These are phyloP conservation scores for Lutraria rhynchaena DNA, from an alignment of 1,140 invertebrate genomes.

Conservation along the genomic window DNA sequence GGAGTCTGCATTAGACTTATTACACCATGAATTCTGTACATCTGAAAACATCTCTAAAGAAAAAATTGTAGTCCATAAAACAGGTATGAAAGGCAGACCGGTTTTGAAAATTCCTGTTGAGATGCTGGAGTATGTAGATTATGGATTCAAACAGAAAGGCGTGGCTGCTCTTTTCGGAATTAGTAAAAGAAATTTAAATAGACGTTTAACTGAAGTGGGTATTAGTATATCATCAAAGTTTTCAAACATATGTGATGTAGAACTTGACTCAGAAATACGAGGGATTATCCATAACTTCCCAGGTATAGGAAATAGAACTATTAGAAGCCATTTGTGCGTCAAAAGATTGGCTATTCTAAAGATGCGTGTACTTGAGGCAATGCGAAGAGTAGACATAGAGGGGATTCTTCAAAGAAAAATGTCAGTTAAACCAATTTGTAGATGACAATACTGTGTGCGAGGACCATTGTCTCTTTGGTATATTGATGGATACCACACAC, in stretches of 20 bases:
- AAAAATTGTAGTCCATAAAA: constrained; percentile 6
- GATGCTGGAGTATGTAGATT: constrained; percentile 37
- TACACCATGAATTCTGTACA: constrained; percentile 7
- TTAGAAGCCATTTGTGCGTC: constrained; percentile 46
- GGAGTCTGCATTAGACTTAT: constrained; percentile 42
- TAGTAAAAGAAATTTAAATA: constrained; percentile 45
- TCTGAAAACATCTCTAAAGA: constrained; percentile 10
- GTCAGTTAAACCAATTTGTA: constrained; percentile 35
- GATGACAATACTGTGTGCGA: constrained; percentile 40
- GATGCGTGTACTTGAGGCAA: constrained; percentile 42
- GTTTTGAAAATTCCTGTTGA: constrained; percentile 43
- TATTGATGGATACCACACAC: constrained; percentile 48
- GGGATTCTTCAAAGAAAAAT: constrained; percentile 42
- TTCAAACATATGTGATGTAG: constrained; percentile 36
- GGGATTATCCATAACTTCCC: constrained; percentile 14
- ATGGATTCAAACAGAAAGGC: constrained; percentile 36
- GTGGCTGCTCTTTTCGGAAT: constrained; percentile 46
- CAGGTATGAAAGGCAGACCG: constrained; percentile 13
- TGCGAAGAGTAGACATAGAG: constrained; percentile 45
- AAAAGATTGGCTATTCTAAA: constrained; percentile 39
- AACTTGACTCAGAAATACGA: not conserved
- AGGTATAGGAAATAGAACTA: constrained; percentile 33
- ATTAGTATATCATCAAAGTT: constrained; percentile 46
- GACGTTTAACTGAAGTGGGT: constrained; percentile 39
- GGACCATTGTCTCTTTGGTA: constrained; percentile 47